Conservation (phyloP, 2,113 vertebrate species). For the Neodon shergylaensis region DNA sequence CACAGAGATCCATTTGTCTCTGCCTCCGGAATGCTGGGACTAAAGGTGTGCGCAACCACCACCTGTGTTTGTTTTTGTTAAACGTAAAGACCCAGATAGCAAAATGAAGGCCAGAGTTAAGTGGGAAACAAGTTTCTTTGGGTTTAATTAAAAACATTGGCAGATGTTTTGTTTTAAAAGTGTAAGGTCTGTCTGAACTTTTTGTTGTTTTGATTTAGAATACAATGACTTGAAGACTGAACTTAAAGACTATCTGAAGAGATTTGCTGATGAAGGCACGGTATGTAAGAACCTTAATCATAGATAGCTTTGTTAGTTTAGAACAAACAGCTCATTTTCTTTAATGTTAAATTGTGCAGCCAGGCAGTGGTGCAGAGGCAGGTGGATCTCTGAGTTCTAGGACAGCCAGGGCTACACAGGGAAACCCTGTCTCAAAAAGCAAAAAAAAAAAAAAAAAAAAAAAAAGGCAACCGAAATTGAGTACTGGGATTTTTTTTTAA, state of each 20-base stretch:
- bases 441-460: no score
- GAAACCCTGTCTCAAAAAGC: no score
- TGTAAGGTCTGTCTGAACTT: not conserved
- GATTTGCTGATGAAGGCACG: slow-evolving; percentile 94
- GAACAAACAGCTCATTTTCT: slow-evolving; percentile 30
- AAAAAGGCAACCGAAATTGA: not conserved
- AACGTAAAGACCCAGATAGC: not conserved
- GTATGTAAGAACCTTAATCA: slow-evolving; percentile 84
- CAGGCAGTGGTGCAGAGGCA: no score
- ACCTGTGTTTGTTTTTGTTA: not conserved
- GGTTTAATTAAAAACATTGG: not conserved
- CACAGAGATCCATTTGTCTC: no score
- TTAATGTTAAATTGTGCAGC: not conserved
- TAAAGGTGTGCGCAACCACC: not conserved
- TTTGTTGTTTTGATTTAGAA: slow-evolving; percentile 83
- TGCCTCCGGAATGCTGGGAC: not conserved
- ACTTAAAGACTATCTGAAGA: slow-evolving; percentile 91
- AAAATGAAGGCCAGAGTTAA: not conserved
- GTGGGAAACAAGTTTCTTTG: not conserved
- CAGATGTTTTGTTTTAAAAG: slow-evolving; percentile 45
- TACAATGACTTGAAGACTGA: slow-evolving; percentile 94
- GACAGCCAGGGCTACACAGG: no score
- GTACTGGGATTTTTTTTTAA: not conserved
- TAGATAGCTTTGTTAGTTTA: slow-evolving; percentile 13
- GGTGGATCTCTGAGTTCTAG: no score